Base-by-base conservation (phyloP, 2,888 invertebrate genomes). In the Brachypalpus laphriformis region DNA sequence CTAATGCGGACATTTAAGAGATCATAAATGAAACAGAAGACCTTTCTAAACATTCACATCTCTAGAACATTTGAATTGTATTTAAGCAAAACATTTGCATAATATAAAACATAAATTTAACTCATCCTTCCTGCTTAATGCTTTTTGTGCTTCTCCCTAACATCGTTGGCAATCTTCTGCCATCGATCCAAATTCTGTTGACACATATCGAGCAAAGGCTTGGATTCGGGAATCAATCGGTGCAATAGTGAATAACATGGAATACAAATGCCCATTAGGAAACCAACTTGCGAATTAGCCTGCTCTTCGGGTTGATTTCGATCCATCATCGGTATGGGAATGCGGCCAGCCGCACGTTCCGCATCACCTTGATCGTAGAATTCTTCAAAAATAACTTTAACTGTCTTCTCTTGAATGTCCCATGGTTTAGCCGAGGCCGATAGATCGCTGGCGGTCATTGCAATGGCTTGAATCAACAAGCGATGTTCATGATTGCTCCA, bases 361-460 rank as follows among this genome's bases (percentile, higher is more conserved):
- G 95, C 95, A 89, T 96, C 96, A 0, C 96, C 94, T 89, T 96
- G 96, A 83, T 95, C 95, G 89, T 96, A 96, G 90, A 96, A 96
- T 90, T 96, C 96, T 89, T 96, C 95, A 89, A 96, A 96, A 70
- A 97, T 97, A 6, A 96, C 95, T 89, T 94, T 94, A 1, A 97
- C 97, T 0, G 97, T 96, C 89, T 96, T 94, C 18, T 95, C 94
- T 91, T 97, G 97, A 1, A 96, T 93, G 22, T 95, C 94, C 97
- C 97, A 97, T 0, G 97, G 96, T 90, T 97, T 97, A 0, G 96
- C 95, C 87, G 96, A 95, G 0, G 97, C 96, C 70, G 96, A 96
- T 16, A 97, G 92, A 90, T 97, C 97, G 87, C 96, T 95, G 0
- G 96, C 95, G 0, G 97, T 97, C 97, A 97, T 97, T 2, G 95